Evolutionary conservation across 92 coral and sea anemone genomes (phyloP).

Genomic region (Epizoanthus illoricatus): DNA sequence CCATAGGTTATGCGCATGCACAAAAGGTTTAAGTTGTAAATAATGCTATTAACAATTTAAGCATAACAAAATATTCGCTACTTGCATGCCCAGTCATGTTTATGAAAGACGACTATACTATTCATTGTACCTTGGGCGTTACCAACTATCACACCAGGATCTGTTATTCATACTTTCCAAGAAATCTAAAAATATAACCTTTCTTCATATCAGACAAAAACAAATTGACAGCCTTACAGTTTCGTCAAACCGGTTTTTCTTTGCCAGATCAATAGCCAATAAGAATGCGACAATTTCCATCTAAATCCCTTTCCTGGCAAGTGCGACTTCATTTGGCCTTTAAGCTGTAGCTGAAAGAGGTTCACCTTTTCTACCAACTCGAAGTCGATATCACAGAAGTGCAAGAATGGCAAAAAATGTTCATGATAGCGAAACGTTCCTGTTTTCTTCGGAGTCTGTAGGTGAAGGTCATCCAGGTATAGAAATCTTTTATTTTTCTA

Average conservation of each 20-base stretch:
- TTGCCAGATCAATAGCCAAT: neutral
- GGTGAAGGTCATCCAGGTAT: constrained; percentile 94
- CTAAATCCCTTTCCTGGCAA: neutral
- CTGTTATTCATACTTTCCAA: neutral
- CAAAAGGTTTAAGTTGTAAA: no score
- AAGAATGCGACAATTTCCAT: neutral
- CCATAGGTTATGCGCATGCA: no score
- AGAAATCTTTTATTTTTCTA: no score
- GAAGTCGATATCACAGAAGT: neutral
- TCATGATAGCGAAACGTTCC: constrained; percentile 51
- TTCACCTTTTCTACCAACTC: no score
- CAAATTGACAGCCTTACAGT: constrained; percentile 1
- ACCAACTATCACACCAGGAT: neutral
- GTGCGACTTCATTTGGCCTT: neutral
- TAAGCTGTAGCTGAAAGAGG: neutral
- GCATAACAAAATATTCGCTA: no score
- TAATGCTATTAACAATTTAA: no score
- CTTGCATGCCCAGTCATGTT: no score
- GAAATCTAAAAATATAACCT: neutral
- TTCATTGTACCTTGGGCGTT: no score
- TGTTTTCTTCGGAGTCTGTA: constrained; percentile 82
- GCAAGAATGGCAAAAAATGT: constrained; percentile 7
- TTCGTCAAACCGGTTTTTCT: constrained; percentile 17
- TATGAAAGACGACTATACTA: no score
- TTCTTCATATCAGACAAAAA: neutral